phyloP scores from a whole-genome alignment of 2,113 vertebrate genomes.

The Amphiprion ocellaris region DNA sequence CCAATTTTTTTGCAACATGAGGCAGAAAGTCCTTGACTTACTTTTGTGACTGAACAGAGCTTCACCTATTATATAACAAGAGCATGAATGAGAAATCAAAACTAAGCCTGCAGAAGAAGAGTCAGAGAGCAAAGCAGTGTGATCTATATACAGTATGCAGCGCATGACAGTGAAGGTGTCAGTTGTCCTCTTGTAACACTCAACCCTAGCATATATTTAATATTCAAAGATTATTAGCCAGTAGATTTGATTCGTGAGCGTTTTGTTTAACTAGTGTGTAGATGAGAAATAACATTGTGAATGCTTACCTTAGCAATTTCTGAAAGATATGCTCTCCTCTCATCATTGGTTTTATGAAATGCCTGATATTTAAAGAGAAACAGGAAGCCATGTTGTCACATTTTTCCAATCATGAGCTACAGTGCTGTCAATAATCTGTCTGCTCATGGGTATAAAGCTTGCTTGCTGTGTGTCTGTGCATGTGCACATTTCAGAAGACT shows the following conservation, averaged over 20 bases:
- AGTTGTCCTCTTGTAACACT: not conserved
- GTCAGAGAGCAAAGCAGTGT: not conserved
- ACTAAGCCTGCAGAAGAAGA: slow-evolving; percentile 27
- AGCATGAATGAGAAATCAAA: slow-evolving; percentile 45
- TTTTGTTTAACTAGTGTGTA: not conserved
- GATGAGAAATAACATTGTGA: not conserved
- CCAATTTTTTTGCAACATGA: slow-evolving; percentile 16
- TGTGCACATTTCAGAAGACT: slow-evolving; percentile 33
- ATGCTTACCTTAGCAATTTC: slow-evolving; percentile 89
- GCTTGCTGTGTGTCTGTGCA: slow-evolving; percentile 12
- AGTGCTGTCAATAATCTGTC: slow-evolving; percentile 21
- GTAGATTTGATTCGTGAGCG: no score
- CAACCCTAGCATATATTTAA: not conserved
- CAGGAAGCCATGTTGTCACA: slow-evolving; percentile 16
- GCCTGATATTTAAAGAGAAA: slow-evolving; percentile 78
- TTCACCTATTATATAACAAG: slow-evolving; percentile 47
- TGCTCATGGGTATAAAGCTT: slow-evolving; percentile 9
- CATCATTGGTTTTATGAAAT: slow-evolving; percentile 88
- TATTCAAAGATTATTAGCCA: not conserved
- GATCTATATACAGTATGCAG: not conserved
- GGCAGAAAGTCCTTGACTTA: slow-evolving; percentile 55
- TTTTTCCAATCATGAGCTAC: not conserved
- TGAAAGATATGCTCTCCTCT: slow-evolving; percentile 83
- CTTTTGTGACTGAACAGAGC: slow-evolving; percentile 13
- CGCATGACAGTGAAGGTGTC: not conserved